phyloP scores from a whole-genome alignment of 2,888 invertebrate species.

The Tribolium freemani region DNA sequence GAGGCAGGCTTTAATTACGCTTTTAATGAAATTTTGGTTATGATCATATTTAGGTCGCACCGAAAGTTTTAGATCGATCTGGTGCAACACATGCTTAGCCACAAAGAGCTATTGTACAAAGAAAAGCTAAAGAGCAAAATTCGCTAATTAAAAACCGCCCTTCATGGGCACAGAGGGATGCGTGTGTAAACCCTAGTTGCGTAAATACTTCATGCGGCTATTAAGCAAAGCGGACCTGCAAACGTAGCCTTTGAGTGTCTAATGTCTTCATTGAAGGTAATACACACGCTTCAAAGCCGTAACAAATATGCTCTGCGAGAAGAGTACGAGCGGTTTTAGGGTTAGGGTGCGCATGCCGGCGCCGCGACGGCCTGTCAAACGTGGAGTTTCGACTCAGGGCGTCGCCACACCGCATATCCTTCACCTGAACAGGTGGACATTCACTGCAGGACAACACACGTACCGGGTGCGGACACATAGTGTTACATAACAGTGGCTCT shows the following conservation, averaged over 20 bases:
- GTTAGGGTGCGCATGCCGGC: slow-evolving; percentile 58
- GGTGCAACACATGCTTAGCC: too few species aligned
- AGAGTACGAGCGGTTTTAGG: slow-evolving; percentile 39
- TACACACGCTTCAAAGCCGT: slow-evolving; percentile 45
- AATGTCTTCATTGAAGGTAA: slow-evolving; percentile 50
- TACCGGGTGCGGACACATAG: slow-evolving; percentile 36
- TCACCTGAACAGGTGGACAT: slow-evolving; percentile 62
- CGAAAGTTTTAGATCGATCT: neutral
- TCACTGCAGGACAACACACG: slow-evolving; percentile 45
- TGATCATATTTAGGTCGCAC: slow-evolving; percentile 27
- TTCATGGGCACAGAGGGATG: neutral
- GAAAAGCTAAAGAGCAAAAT: neutral
- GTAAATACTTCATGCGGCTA: slow-evolving; percentile 26
- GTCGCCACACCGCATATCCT: slow-evolving; percentile 62
- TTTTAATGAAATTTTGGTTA: slow-evolving; percentile 36
- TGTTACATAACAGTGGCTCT: slow-evolving; percentile 37
- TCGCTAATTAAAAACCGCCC: slow-evolving; percentile 20
- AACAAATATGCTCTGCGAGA: slow-evolving; percentile 46
- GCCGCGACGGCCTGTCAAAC: slow-evolving; percentile 64
- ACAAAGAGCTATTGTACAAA: neutral
- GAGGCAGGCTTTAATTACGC: slow-evolving; percentile 31
- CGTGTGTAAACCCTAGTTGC: slow-evolving; percentile 18
- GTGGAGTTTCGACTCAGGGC: slow-evolving; percentile 66
- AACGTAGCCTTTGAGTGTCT: slow-evolving; percentile 40
- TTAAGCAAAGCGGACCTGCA: slow-evolving; percentile 31